Percentiles rank a stretch among this genome's conserved stretches.
phyloP scores from a whole-genome alignment of 2,797 vertebrate species.

The Allobates femoralis region DNA sequence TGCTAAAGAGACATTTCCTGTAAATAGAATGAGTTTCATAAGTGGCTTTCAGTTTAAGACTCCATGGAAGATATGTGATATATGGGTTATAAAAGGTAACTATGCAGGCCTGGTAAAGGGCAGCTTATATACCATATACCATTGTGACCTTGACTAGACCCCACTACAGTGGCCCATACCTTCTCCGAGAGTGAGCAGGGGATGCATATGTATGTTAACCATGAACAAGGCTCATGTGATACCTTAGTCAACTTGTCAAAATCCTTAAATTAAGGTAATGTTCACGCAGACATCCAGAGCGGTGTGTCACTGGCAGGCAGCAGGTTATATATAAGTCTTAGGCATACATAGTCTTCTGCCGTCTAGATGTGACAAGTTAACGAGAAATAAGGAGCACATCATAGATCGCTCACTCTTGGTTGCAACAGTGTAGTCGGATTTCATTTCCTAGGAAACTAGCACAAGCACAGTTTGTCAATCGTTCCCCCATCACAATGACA shows the following conservation, averaged over 20 bases:
- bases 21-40: background rate
- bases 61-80: background rate
- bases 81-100: background rate
- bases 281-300: background rate
- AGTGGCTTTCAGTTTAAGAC: background rate
- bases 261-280: conserved; percentile 1
- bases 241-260: background rate
- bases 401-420: background rate
- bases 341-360: conserved; percentile 6
- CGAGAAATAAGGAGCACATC: background rate
- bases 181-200: background rate
- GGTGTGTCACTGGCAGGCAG: background rate
- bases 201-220: background rate
- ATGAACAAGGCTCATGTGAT: background rate
- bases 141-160: background rate
- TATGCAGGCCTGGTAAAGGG: no score
- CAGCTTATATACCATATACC: background rate
- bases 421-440: background rate
- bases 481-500: background rate
- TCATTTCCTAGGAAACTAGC: conserved; percentile 5
- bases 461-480: background rate
- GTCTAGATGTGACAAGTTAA: conserved; percentile 4
- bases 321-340: background rate
- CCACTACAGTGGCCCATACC: background rate
- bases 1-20: background rate